Evolutionary conservation across 2,888 invertebrate genomes (phyloP).

Genomic region (Andrena fulva): DNA sequence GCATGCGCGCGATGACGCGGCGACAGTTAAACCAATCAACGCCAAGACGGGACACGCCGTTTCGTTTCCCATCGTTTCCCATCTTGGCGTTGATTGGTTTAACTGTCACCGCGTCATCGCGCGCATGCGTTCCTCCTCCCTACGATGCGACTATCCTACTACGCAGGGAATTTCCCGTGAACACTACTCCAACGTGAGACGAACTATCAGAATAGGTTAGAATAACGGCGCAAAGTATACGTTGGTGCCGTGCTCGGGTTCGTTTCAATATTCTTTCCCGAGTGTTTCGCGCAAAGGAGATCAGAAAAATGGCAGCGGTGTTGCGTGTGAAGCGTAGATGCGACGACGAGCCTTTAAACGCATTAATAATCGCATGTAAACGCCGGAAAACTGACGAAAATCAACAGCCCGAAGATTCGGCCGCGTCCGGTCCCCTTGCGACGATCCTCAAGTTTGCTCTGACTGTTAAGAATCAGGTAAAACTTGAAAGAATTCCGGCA

Average conservation of each 20-base stretch:
- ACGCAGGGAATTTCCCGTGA: no score
- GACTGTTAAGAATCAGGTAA: slow-evolving; percentile 89
- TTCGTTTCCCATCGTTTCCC: no score
- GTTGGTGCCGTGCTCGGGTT: no score
- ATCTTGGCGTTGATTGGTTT: no score
- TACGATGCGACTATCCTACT: no score
- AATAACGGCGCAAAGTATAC: not conserved
- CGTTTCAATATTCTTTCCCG: not conserved
- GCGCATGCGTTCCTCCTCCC: no score
- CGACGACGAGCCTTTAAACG: slow-evolving; percentile 90
- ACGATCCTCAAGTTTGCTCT: slow-evolving; percentile 90
- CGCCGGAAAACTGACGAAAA: slow-evolving; percentile 86
- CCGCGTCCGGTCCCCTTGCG: slow-evolving; percentile 83
- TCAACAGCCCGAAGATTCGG: slow-evolving; percentile 78
- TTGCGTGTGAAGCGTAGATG: slow-evolving; percentile 90
- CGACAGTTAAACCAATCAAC: no score
- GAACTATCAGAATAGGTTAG: not conserved
- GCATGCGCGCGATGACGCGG: no score
- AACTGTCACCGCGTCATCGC: no score
- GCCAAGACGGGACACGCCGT: no score
- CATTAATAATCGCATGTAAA: slow-evolving; percentile 90
- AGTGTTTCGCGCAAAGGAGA: not conserved
- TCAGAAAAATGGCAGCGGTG: slow-evolving; percentile 86
- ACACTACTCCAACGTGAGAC: not conserved
- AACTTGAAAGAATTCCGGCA: not conserved